Conservation (phyloP, 1,140 invertebrate genomes). For the Thaumetopoea pityocampa region DNA sequence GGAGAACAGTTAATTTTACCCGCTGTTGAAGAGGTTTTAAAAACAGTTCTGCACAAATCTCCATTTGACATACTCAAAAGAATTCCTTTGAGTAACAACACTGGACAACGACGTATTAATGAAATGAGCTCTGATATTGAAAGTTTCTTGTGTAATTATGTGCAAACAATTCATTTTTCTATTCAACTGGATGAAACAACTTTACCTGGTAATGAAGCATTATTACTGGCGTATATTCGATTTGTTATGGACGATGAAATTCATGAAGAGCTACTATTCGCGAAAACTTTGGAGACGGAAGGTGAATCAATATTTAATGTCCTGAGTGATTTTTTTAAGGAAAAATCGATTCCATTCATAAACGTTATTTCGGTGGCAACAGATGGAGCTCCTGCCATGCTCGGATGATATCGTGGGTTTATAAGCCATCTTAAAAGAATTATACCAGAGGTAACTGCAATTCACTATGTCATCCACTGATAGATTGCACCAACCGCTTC, state of each 20-base stretch:
- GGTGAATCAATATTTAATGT: conserved; percentile 56
- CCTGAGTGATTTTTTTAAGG: conserved; percentile 30
- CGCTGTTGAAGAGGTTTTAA: conserved; percentile 40
- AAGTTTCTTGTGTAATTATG: conserved; percentile 41
- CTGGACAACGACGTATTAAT: conserved; percentile 54
- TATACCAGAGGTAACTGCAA: too few relatives aligned
- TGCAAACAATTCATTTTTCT: conserved; percentile 23
- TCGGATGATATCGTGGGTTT: too few relatives aligned
- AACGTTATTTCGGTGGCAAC: too few relatives aligned
- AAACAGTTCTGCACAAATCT: conserved; percentile 43
- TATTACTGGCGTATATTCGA: conserved; percentile 53
- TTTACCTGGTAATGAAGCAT: too few relatives aligned
- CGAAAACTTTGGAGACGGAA: conserved; percentile 51
- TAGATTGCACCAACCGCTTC: conserved; percentile 22
- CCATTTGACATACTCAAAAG: conserved; percentile 43
- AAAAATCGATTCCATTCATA: too few relatives aligned
- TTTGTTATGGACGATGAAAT: conserved; percentile 55
- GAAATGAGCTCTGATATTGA: conserved; percentile 61
- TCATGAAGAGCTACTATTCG: conserved; percentile 41
- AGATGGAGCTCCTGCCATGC: too few relatives aligned
- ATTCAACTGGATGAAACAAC: conserved; percentile 55
- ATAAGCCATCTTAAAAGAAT: too few relatives aligned
- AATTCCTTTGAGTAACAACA: conserved; percentile 56
- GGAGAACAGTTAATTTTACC: conserved; percentile 54
- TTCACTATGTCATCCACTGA: too few relatives aligned